phyloP scores from a whole-genome alignment of 1,140 invertebrate species.

The Drosophila ananassae region DNA sequence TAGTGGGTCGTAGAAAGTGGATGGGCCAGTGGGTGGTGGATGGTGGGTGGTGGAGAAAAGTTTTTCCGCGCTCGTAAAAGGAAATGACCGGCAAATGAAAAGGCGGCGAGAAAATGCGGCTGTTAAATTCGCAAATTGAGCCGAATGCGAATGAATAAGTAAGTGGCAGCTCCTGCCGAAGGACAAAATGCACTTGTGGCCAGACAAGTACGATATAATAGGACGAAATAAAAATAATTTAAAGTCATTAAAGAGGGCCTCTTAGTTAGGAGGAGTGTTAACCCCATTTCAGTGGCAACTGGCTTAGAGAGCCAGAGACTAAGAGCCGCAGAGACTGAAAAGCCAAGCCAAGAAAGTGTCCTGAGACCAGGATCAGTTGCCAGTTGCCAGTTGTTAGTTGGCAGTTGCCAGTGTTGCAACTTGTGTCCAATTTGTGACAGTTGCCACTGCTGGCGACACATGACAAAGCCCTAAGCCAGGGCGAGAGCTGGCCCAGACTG shows the following conservation, averaged over 20 bases:
- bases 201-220: neutral
- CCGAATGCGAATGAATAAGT: conserved; percentile 37
- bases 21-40: neutral
- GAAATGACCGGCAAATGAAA: conserved; percentile 44
- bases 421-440: conserved; percentile 42
- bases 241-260: neutral
- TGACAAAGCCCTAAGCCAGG: conserved; percentile 18
- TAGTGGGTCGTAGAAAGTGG: no score
- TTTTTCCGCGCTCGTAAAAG: conserved; percentile 45
- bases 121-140: conserved; percentile 44
- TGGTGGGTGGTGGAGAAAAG: conserved; percentile 4
- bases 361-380: neutral
- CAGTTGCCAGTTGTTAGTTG: neutral
- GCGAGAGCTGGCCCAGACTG: conserved; percentile 1
- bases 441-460: conserved; percentile 22
- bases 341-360: no score
- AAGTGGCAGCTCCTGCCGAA: conserved; percentile 11
- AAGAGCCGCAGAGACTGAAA: no score
- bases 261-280: no score
- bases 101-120: conserved; percentile 43
- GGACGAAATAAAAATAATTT: neutral
- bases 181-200: neutral
- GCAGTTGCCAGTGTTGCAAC: conserved; percentile 14
- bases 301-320: neutral
- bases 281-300: no score